Percentiles rank a stretch among this genome's conserved stretches.
Conservation (phyloP, 2,113 vertebrate genomes). For the Gila orcuttii region DNA sequence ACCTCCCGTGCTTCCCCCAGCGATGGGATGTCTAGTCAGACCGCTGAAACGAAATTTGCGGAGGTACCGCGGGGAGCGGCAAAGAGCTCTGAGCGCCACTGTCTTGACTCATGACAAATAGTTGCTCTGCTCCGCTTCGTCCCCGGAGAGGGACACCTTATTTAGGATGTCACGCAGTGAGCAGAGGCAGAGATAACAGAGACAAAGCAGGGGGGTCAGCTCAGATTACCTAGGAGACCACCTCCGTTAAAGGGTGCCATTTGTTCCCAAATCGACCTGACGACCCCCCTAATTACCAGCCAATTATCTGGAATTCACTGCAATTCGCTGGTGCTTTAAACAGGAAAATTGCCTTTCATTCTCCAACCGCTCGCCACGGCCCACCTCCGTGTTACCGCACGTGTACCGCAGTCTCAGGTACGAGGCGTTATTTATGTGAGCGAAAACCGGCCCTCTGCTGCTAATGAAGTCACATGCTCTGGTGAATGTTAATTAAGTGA, state of each 20-base stretch:
- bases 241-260: slow-evolving; percentile 85
- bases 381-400: slow-evolving; percentile 37
- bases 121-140: slow-evolving; percentile 41
- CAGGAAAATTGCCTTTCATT: slow-evolving; percentile 69
- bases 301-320: slow-evolving; percentile 85
- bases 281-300: slow-evolving; percentile 89
- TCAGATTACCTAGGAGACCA: slow-evolving; percentile 75
- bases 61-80: slow-evolving; percentile 30
- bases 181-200: slow-evolving; percentile 64
- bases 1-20: slow-evolving; percentile 20
- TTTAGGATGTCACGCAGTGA: slow-evolving; percentile 67
- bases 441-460: slow-evolving; percentile 29
- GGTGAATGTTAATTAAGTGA: slow-evolving; percentile 66
- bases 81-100: slow-evolving; percentile 44
- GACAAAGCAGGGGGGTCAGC: slow-evolving; percentile 71
- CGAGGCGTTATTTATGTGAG: slow-evolving; percentile 55
- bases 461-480: slow-evolving; percentile 52
- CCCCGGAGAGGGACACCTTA: slow-evolving; percentile 61
- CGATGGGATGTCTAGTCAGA: slow-evolving; percentile 28
- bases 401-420: slow-evolving; percentile 45
- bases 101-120: slow-evolving; percentile 59
- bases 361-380: slow-evolving; percentile 18
- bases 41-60: slow-evolving; percentile 30
- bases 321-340: slow-evolving; percentile 70
- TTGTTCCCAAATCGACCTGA: slow-evolving; percentile 86